Conservation (phyloP, 2,797 vertebrate species). For the Pempheris klunzingeri region DNA sequence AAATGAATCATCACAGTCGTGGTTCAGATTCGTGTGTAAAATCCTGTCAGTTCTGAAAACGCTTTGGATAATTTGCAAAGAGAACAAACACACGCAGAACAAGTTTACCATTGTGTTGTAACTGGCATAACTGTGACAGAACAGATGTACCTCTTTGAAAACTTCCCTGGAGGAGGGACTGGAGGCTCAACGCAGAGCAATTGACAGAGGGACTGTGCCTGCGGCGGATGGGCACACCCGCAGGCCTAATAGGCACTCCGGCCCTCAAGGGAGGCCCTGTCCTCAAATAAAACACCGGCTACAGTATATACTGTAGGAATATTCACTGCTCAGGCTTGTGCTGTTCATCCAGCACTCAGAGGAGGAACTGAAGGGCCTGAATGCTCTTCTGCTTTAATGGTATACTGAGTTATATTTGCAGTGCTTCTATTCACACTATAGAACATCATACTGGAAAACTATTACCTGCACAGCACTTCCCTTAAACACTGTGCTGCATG, state of each 20-base stretch:
- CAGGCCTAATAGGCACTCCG: constrained; percentile 69
- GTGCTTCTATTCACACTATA: not conserved
- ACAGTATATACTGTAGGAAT: constrained; percentile 48
- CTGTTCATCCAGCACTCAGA: constrained; percentile 28
- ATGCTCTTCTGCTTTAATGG: constrained; percentile 39
- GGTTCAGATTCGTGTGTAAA: not conserved
- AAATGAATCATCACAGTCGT: not conserved
- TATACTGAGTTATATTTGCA: constrained; percentile 17
- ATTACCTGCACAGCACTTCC: constrained; percentile 29
- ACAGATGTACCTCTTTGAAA: constrained; percentile 68
- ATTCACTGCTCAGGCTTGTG: constrained; percentile 32
- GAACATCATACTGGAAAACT: constrained; percentile 37
- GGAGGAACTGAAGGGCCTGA: constrained; percentile 31
- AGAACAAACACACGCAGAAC: not conserved
- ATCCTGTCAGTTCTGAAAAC: not conserved
- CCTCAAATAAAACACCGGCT: constrained; percentile 73
- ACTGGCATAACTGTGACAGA: constrained; percentile 22
- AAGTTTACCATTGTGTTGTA: constrained; percentile 21
- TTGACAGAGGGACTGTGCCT: constrained; percentile 63
- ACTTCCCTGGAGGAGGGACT: constrained; percentile 55
- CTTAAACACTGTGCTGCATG: constrained; percentile 24
- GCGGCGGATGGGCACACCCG: constrained; percentile 62
- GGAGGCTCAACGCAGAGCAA: constrained; percentile 52
- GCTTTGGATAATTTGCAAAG: constrained; percentile 15
- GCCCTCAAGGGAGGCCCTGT: constrained; percentile 64